Conservation (phyloP, 2,888 invertebrate species). For the Morinoia aosen region DNA sequence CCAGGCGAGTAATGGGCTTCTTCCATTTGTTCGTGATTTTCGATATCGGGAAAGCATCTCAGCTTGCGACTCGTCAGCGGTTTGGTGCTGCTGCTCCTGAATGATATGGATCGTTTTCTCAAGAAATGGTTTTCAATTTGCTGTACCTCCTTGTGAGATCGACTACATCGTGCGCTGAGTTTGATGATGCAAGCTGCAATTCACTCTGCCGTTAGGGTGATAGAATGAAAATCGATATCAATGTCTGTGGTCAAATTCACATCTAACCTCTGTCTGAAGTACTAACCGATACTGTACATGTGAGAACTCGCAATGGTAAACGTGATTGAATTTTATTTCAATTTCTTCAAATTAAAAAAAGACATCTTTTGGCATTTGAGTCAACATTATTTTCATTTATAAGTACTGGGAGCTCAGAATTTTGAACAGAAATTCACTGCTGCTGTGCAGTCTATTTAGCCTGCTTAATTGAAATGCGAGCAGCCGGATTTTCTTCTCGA, state of each 20-base stretch:
- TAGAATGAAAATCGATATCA: neutral
- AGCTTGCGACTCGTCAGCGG: neutral
- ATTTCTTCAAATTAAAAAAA: no score
- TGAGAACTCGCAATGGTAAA: no score
- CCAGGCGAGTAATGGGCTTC: neutral
- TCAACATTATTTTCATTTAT: no score
- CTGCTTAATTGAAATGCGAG: neutral
- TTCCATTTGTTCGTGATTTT: neutral
- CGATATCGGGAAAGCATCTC: constrained; percentile 3
- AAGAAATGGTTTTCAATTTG: neutral
- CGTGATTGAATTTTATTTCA: no score
- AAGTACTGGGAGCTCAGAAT: no score
- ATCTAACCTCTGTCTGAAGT: no score
- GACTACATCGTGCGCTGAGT: neutral
- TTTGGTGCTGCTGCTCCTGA: neutral
- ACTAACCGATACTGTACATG: no score
- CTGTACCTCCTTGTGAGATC: neutral
- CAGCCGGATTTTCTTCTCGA: neutral
- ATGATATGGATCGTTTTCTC: constrained; percentile 12
- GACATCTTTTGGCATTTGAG: no score
- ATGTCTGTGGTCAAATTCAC: neutral
- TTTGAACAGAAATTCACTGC: neutral
- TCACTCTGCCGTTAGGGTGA: neutral
- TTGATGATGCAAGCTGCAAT: neutral
- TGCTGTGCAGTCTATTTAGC: neutral